Evolutionary conservation across 1,140 invertebrate genomes (phyloP), one percentile per base, ranked within the genome.

Genomic region (Heterodera schachtii): DNA sequence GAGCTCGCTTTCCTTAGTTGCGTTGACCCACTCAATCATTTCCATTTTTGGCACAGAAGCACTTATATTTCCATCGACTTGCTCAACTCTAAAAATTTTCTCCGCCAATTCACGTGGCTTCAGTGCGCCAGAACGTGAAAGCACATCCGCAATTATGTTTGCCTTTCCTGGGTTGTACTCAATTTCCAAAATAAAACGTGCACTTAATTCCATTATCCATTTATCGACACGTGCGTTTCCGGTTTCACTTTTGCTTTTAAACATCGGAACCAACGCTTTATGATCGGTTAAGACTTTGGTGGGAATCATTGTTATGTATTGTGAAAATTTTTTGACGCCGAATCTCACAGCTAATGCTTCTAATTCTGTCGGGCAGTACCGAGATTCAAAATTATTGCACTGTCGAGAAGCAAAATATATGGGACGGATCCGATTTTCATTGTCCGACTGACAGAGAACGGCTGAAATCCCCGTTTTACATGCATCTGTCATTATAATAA

Each of bases 371-470:
- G 75, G 41, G 47, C 49, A 77, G 64, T 77, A 77, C 19, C 41
- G 52, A 6, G 49, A 3, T 77, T 77, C 75, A 52, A 19, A 44
- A 13, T 49, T 57, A n/a, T 76, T 76, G 21, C 75, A 76, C 43
- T 71, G 75, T n/a, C 75, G 2, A 3, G 75, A 76, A 19, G 75
- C 75, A 76, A 76, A 76, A 6, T 76, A 76, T 66, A 76, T 49
- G 11, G 75, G 75, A 16, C 75, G 31, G 5, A 76, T 49, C 3
- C 46, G 31, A 3, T 71, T 19, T 69, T 76, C n/a, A 43, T 2
- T 6, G n/a, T 76, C 75, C 13, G 75, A 41, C 11, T 76, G 75
- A n/a, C 75, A 76, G 4, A 76, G 71, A 73, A 31, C 43, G n/a
- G 75, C 75, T 3, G 47, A 49, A 76, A 76, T 13, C 4, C 75